A percentile compares a stretch with the other conserved stretches of the same genome.
These are phyloP conservation scores for Eupelmus urozonus DNA, from an alignment of 2,888 invertebrate genomes.

Conservation along the genomic window DNA sequence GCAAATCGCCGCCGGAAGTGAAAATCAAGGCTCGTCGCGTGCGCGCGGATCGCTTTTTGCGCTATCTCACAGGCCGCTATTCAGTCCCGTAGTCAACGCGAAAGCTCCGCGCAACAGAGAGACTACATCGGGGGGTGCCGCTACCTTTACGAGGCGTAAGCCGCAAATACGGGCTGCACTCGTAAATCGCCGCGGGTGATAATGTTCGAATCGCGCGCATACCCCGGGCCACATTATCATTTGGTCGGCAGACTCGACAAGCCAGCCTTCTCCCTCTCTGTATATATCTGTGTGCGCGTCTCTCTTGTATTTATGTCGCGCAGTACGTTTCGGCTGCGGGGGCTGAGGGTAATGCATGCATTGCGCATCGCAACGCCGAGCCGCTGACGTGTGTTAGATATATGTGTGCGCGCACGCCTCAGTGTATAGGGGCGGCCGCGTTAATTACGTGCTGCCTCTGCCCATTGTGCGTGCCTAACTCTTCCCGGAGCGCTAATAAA, in stretches of 20 bases:
- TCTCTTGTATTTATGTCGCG: constrained; percentile 46
- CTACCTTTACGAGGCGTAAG: constrained; percentile 50
- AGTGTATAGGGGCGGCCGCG: constrained; percentile 3
- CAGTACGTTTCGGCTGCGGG: constrained; percentile 9
- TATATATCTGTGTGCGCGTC: not conserved
- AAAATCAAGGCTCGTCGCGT: not conserved
- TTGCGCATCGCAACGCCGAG: constrained; percentile 27
- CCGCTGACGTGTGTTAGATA: constrained; percentile 39
- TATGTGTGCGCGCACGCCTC: constrained; percentile 1
- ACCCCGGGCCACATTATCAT: constrained; percentile 51
- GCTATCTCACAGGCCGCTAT: no score
- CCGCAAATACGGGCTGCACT: constrained; percentile 50
- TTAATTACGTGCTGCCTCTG: constrained; percentile 47
- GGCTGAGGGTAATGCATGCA: constrained; percentile 54
- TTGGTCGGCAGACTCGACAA: constrained; percentile 36
- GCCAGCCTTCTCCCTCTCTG: not conserved
- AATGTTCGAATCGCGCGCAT: constrained; percentile 54
- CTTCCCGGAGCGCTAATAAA: constrained; percentile 34
- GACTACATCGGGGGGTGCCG: not conserved
- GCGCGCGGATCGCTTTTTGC: no score
- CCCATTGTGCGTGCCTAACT: constrained; percentile 37
- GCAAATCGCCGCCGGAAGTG: not conserved
- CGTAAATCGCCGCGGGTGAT: constrained; percentile 56
- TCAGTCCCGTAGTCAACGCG: no score
- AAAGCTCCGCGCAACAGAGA: not conserved